Percentiles rank a stretch among this genome's conserved stretches.
These are phyloP conservation scores for Drosophila baimaii DNA, from an alignment of 1,140 invertebrate species.

Conservation along the genomic window DNA sequence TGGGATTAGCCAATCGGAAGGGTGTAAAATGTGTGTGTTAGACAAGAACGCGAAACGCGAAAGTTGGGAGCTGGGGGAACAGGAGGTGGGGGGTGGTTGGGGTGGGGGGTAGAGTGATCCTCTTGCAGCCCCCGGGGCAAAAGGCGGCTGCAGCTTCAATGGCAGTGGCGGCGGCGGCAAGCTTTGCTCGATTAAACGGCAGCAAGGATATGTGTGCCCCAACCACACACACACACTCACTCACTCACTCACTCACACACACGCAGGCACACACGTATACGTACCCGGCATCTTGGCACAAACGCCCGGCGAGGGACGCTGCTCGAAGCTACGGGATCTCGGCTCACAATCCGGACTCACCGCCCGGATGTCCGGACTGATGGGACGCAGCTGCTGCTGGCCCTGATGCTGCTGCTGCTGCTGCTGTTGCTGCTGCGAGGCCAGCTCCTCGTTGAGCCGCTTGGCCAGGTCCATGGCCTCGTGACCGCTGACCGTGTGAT, in stretches of 20 bases:
- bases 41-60: constrained; percentile 20
- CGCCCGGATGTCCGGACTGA: constrained; percentile 84
- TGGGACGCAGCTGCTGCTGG: constrained; percentile 63
- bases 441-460: constrained; percentile 89
- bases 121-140: neutral
- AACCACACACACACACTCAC: neutral
- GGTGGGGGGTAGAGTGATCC: constrained; percentile 9
- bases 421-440: constrained; percentile 85
- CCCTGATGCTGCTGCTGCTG: constrained; percentile 33
- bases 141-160: constrained; percentile 6
- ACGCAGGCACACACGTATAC: constrained; percentile 38
- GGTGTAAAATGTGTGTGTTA: constrained; percentile 15
- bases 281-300: constrained; percentile 87
- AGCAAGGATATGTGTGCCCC: neutral
- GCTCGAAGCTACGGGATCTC: constrained; percentile 88
- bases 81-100: neutral
- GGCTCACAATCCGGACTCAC: constrained; percentile 86
- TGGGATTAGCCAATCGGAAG: constrained; percentile 16
- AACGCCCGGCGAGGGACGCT: constrained; percentile 82
- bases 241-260: neutral
- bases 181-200: constrained; percentile 37
- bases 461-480: constrained; percentile 91
- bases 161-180: constrained; percentile 30
- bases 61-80: constrained; percentile 1
- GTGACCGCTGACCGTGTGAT: constrained; percentile 90